Evolutionary conservation across 2,888 invertebrate species (phyloP), one percentile per base, ranked within the genome.

Genomic region (Deroplatys truncata): DNA sequence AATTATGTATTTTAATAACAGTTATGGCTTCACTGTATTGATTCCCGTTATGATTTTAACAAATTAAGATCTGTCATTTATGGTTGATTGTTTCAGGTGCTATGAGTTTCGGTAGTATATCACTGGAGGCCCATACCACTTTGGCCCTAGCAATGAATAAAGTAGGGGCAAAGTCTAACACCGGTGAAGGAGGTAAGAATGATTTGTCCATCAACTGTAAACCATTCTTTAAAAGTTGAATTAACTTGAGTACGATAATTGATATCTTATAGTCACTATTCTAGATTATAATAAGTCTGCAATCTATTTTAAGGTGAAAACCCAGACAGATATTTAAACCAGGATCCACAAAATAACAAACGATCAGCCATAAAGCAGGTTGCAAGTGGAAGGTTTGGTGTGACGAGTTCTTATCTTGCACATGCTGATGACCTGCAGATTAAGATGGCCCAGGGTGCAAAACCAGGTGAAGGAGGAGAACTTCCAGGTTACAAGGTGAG

Each of bases 401-500:
- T 99, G 7, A 99, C 99, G 0, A 98, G 99, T 25, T 97, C 98
- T 0, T 99, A 99, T 93, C 94, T 99, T 91, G 98, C 99, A 15
- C 98, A 99, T 94, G 98, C 99, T 0, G 99, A 99, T 93, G 99
- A 99, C 93, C 93, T 99, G 91, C 99, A 99, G 94, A 99, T 99
- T 93, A 99, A 99, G 94, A 99, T 99, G 99, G 99, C 99, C 13
- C 98, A 99, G 94, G 99, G 99, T 2, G 99, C 99, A 89, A 99
- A 99, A 93, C 99, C 99, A 0, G 99, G 99, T 0, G 99, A 99
- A 94, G 99, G 99, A 31, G 99, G 99, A 3, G 99, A 99, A 94
- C 93, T 99, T 89, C 99, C 99, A 0, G 99, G 96, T 3, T 96
- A 96, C 92, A 97, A 96, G 94, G 96, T 95, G 90, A 91, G 28